Evolutionary conservation across 2,113 vertebrate species (phyloP).

Genomic region (Ariopsis seemanni): DNA sequence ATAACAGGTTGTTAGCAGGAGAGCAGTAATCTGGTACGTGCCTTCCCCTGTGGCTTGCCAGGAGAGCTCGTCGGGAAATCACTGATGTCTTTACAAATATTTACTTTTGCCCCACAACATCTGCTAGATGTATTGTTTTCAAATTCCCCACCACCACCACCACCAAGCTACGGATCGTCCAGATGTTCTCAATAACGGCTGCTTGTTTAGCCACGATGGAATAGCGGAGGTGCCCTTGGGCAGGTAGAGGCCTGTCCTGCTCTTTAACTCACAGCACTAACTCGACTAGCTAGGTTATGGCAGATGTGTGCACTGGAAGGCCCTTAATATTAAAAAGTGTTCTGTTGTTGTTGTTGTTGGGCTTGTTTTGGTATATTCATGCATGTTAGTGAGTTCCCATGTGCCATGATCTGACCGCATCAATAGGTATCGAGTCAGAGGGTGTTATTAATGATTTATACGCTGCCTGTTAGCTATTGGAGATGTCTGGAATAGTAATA

Average conservation of each 20-base stretch:
- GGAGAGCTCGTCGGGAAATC: constrained; percentile 46
- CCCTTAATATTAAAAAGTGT: constrained; percentile 35
- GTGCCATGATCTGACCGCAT: constrained; percentile 50
- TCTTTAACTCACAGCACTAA: constrained; percentile 12
- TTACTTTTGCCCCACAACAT: constrained; percentile 57
- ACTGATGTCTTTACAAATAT: constrained; percentile 60
- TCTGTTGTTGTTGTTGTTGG: constrained; percentile 35
- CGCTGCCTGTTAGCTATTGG: constrained; percentile 65
- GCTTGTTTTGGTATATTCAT: constrained; percentile 16
- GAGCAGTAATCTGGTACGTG: constrained; percentile 46
- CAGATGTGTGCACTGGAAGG: constrained; percentile 1
- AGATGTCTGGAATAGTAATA: constrained; percentile 68
- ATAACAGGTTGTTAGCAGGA: constrained; percentile 46
- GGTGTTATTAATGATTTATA: constrained; percentile 77
- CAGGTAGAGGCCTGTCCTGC: constrained; percentile 6
- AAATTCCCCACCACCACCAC: constrained; percentile 43
- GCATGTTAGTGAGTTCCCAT: constrained; percentile 33
- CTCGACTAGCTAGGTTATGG: constrained; percentile 31
- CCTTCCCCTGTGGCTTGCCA: constrained; percentile 43
- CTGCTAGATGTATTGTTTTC: constrained; percentile 58
- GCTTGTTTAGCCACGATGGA: constrained; percentile 54
- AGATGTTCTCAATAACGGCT: constrained; percentile 62
- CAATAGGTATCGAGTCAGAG: constrained; percentile 62
- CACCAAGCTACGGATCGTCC: constrained; percentile 50
- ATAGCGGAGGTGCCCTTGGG: constrained; percentile 52